These are phyloP conservation scores for Gadopsis marmoratus DNA, from an alignment of 2,797 vertebrate genomes.

Conservation along the genomic window DNA sequence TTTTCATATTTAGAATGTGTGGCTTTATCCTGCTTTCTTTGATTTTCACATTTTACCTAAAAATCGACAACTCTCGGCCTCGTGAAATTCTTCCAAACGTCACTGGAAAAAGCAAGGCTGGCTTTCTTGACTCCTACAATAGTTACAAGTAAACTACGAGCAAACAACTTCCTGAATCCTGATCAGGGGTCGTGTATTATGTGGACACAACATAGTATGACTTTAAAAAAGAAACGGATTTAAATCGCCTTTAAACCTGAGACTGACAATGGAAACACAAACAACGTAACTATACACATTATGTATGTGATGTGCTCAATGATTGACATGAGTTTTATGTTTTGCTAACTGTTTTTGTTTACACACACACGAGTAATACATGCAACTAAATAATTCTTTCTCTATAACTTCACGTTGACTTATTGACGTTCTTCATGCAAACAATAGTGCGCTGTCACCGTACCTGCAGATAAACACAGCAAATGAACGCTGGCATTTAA, in stretches of 20 bases:
- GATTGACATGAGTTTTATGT: not conserved
- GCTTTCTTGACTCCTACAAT: not conserved
- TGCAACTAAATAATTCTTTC: not conserved
- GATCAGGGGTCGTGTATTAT: not conserved
- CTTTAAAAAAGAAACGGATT: not conserved
- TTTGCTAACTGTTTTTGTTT: not conserved
- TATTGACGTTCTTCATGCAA: not conserved
- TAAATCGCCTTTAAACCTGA: not conserved
- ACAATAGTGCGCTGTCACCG: not conserved
- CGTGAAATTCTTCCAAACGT: not conserved
- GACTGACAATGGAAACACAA: not conserved
- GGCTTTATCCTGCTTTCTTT: not conserved
- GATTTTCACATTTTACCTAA: not conserved
- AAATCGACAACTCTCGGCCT: not conserved
- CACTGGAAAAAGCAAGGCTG: not conserved
- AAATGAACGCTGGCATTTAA: slow-evolving; percentile 81
- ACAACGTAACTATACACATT: not conserved
- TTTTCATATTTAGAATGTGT: not conserved
- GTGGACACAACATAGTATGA: not conserved
- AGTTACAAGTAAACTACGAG: not conserved
- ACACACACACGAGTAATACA: not conserved
- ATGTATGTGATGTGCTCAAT: not conserved
- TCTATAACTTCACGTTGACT: not conserved
- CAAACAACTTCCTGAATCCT: not conserved
- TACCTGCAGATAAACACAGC: slow-evolving; percentile 96